Evolutionary conservation across 2,888 invertebrate genomes (phyloP).

Genomic region (Drosophila histrio): DNA sequence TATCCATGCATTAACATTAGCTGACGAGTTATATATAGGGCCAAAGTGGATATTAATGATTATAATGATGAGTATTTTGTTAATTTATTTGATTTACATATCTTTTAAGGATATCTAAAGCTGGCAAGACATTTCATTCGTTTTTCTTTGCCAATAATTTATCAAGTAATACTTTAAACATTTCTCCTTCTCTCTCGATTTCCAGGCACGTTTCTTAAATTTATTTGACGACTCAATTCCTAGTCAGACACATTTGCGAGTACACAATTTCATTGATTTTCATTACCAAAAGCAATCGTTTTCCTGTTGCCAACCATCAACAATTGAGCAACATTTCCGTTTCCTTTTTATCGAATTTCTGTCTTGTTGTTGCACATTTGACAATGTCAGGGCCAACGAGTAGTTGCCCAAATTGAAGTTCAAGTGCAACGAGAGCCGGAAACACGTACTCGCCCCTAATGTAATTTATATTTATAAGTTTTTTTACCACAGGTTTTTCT

Average conservation of each 20-base stretch:
- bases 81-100: not conserved
- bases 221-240: constrained; percentile 49
- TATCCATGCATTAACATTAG: constrained; percentile 31
- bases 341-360: constrained; percentile 33
- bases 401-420: constrained; percentile 35
- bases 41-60: not conserved
- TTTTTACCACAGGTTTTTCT: not conserved
- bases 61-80: not conserved
- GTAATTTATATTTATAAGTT: constrained; percentile 50
- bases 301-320: constrained; percentile 12
- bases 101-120: not conserved
- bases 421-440: constrained; percentile 56
- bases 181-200: not conserved
- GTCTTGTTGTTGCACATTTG: constrained; percentile 45
- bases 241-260: constrained; percentile 47
- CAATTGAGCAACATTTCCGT: constrained; percentile 52
- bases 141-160: not conserved
- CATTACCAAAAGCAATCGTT: constrained; percentile 42
- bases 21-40: not conserved
- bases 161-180: constrained; percentile 1
- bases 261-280: constrained; percentile 61
- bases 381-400: constrained; percentile 58
- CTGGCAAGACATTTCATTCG: not conserved
- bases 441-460: constrained; percentile 30
- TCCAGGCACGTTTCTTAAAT: constrained; percentile 36